Conservation (phyloP, 2,888 invertebrate species). For the Drosophila nigricruria region DNA sequence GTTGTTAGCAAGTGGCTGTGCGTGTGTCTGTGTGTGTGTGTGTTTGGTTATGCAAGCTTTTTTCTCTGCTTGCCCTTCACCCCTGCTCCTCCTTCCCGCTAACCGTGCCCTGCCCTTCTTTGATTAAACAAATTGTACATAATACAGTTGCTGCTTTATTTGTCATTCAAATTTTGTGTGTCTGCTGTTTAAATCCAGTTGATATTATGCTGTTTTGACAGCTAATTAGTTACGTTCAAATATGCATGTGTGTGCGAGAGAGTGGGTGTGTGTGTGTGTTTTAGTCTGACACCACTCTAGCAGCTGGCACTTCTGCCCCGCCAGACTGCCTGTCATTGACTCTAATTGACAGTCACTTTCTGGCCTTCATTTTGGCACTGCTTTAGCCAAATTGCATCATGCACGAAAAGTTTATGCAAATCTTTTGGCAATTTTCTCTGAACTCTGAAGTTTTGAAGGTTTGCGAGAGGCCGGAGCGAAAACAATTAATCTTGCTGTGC, state of each 20-base stretch:
- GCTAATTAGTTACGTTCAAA: constrained; percentile 79
- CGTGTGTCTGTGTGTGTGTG: constrained; percentile 24
- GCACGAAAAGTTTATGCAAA: constrained; percentile 33
- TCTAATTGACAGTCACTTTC: constrained; percentile 43
- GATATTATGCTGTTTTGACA: constrained; percentile 80
- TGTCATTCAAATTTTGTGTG: constrained; percentile 51
- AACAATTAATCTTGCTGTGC: constrained; percentile 47
- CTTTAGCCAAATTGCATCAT: constrained; percentile 21
- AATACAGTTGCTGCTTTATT: constrained; percentile 59
- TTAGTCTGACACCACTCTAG: constrained; percentile 18
- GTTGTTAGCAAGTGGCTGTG: constrained; percentile 20
- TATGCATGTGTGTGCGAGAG: constrained; percentile 25
- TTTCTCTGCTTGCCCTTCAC: constrained; percentile 4
- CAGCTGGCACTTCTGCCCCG: neutral
- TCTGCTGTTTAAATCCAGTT: constrained; percentile 53
- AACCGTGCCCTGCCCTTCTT: constrained; percentile 6
- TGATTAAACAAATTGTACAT: constrained; percentile 60
- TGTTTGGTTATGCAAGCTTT: constrained; percentile 30
- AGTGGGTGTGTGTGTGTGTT: neutral
- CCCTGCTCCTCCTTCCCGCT: neutral
- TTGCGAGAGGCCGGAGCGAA: constrained; percentile 10
- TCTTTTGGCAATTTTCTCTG: constrained; percentile 29
- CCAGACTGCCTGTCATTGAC: constrained; percentile 17
- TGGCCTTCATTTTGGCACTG: constrained; percentile 8
- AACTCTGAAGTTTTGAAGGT: constrained; percentile 13